Conservation (phyloP, 1,140 invertebrate genomes). For the Portunus trituberculatus region DNA sequence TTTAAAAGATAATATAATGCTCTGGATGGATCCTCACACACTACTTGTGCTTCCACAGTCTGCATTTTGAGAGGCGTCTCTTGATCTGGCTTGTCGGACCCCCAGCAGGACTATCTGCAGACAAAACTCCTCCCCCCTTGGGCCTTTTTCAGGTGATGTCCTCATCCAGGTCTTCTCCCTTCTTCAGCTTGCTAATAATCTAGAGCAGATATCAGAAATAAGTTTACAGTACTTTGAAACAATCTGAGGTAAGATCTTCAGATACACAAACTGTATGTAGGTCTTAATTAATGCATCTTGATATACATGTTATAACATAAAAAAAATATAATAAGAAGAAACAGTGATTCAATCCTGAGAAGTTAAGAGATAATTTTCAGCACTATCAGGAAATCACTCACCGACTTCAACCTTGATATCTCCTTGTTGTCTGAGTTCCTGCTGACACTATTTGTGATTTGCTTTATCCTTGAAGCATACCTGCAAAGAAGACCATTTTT, state of each 20-base stretch:
- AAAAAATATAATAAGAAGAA: not conserved
- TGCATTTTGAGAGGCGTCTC: not conserved
- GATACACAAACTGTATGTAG: not conserved
- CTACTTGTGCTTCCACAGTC: not conserved
- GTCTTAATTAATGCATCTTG: not conserved
- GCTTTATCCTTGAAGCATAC: slow-evolving; percentile 82
- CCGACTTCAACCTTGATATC: slow-evolving; percentile 80
- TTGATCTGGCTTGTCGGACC: too few species aligned
- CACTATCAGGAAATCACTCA: slow-evolving; percentile 23
- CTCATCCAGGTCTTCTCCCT: slow-evolving; percentile 79
- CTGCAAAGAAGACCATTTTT: slow-evolving; percentile 78
- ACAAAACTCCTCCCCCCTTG: not conserved
- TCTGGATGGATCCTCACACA: not conserved
- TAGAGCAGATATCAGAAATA: slow-evolving; percentile 74
- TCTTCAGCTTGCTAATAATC: slow-evolving; percentile 80
- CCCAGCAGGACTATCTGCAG: not conserved
- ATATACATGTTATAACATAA: not conserved
- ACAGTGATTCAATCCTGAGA: not conserved
- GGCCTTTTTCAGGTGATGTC: slow-evolving; percentile 37
- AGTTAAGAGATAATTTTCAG: not conserved
- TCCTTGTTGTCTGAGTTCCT: slow-evolving; percentile 83
- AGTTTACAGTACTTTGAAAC: not conserved
- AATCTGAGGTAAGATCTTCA: not conserved
- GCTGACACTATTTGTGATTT: slow-evolving; percentile 82
- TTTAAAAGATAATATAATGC: not conserved